phyloP scores from a whole-genome alignment of 2,113 vertebrate species.

The Poeciliopsis occidentalis region DNA sequence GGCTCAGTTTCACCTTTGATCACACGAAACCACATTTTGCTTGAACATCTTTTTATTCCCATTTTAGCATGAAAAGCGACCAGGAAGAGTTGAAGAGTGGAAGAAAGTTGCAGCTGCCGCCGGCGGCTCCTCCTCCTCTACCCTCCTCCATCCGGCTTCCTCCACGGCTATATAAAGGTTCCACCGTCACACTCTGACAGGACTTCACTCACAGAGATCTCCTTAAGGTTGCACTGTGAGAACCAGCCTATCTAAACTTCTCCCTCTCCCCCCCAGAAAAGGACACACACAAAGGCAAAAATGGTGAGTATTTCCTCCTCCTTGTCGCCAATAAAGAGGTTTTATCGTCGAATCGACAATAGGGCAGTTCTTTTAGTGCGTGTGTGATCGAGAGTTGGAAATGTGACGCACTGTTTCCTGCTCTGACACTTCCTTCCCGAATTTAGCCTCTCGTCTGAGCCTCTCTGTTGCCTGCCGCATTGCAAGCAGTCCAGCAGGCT shows the following conservation, averaged over 20 bases:
- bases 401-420: conserved; percentile 1
- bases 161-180: conserved; percentile 59
- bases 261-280: not conserved
- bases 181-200: not conserved
- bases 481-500: conserved; percentile 15
- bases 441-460: not conserved
- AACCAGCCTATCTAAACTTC: conserved; percentile 4
- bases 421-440: not conserved
- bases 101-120: conserved; percentile 19
- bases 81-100: conserved; percentile 15
- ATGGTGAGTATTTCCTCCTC: conserved; percentile 66
- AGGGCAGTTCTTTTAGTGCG: too few relatives aligned
- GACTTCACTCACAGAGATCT: conserved; percentile 67
- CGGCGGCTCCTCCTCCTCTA: conserved; percentile 34
- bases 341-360: too few relatives aligned
- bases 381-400: not conserved
- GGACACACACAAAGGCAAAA: conserved; percentile 24
- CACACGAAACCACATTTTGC: not conserved
- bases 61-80: conserved; percentile 36
- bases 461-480: not conserved
- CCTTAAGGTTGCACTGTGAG: conserved; percentile 77
- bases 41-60: not conserved
- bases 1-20: too few relatives aligned
- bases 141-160: conserved; percentile 35
- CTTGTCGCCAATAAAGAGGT: too few relatives aligned